Base-by-base conservation (phyloP, 2,113 vertebrate genomes). In the Chaetops frenatus region DNA sequence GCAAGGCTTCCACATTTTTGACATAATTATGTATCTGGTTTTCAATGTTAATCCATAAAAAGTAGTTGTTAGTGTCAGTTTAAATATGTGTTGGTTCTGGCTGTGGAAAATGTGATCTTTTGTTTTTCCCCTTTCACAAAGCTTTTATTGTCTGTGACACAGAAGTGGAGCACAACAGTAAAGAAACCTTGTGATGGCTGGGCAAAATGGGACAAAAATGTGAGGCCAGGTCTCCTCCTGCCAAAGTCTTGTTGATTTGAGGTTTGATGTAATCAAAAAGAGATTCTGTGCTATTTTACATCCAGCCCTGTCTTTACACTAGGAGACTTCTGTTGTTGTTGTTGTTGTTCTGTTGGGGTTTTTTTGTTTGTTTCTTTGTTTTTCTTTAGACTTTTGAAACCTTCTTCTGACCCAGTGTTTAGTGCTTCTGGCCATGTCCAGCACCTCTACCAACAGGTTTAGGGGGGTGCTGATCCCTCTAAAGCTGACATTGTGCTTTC, bases 141-240 rank as follows among this genome's bases (percentile, higher is more conserved):
- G 89, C 79, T 96, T 95, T 86, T 85, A 87, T 94, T 96, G 81
- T 83, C 65, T 91, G 70, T 89, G 74, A 77, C 21, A 76, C 28
- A 54, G 64, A 90, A 95, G 48, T 81, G 40, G 78, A 85, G 31
- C 4, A 2, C 33, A 84, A 65, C 48, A 51, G 15, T 80, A 76
- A 67, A 91, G 42, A 94, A 79, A 73, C 71, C 85, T 73, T 86
- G 58, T 94, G 88, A 77, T 93, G 84, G 85, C 77, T 81, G 79
- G 53, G 62, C 86, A 86, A 93, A 91, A 61, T 33, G 29, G 57
- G 70, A 88, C 58, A 88, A 91, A 80, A 88, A 77, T 74, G 38
- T 48, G 58, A 85, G 67, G 50, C 42, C 25, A 65, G 69, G 50
- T 79, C 86, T 92, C 36, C 11, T 90, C 12, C 7, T 27, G 28